Conservation (phyloP, 2,113 vertebrate species). For the Rhizomys pruinosus region DNA sequence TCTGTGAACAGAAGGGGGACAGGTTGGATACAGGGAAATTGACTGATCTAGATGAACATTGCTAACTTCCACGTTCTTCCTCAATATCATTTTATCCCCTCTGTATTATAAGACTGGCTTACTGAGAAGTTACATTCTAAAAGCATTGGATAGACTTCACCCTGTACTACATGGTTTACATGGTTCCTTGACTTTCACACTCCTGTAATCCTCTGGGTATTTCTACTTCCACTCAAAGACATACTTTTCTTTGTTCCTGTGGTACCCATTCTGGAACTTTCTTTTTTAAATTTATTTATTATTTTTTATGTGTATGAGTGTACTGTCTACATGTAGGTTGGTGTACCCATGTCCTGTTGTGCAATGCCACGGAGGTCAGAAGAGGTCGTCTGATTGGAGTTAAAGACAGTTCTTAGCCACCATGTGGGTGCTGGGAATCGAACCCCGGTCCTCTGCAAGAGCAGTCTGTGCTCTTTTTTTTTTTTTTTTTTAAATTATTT, state of each 20-base stretch:
- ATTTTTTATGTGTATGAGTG: too few species aligned
- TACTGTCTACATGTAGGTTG: too few species aligned
- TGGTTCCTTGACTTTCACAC: background rate
- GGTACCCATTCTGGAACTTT: fast-evolving
- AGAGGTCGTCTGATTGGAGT: too few species aligned
- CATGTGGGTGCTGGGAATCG: too few species aligned
- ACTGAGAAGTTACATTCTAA: background rate
- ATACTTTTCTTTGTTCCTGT: background rate
- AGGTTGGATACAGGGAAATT: background rate
- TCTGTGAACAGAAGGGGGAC: background rate
- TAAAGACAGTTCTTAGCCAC: too few species aligned
- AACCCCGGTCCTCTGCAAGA: too few species aligned
- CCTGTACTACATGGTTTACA: fast-evolving
- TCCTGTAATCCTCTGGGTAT: too few species aligned
- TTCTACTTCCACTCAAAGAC: background rate
- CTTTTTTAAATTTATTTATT: too few species aligned
- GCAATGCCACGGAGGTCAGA: too few species aligned
- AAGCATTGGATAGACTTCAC: background rate
- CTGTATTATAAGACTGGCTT: background rate
- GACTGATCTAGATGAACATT: background rate
- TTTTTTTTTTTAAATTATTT: too few species aligned
- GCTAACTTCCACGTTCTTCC: background rate
- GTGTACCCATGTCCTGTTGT: too few species aligned
- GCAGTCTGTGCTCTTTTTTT: too few species aligned
- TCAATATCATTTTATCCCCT: background rate